Base-by-base conservation (phyloP, 2,113 vertebrate species). In the Gila orcuttii region DNA sequence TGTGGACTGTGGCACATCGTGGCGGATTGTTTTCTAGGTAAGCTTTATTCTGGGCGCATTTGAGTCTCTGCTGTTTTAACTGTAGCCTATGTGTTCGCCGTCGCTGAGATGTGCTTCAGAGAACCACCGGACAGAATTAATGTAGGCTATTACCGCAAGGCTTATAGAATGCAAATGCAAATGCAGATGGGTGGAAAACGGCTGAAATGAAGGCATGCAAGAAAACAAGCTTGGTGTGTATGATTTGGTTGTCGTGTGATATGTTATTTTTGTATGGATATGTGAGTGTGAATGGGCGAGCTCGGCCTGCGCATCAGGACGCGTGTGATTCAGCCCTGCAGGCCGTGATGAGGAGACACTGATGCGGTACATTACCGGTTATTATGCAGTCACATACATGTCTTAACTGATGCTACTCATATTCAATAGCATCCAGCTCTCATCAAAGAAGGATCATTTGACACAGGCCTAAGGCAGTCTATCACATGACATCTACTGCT, bases 11-110 rank as follows among this genome's bases (percentile, higher is more conserved):
- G 33, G 9, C 83, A 19, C 85, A 47, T 66, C 75, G 88, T 83
- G 86, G 80, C 28, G 31, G 89, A 71, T 79, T 84, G 60, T 66
- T 25, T 86, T 88, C 90, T 50, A 69, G 94, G 94, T 95, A 93
- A 94, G 68, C 47, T 12, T 39, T 10, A 60, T 47, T 74, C 71
- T 12, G 36, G 23, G 71, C 23, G 71, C 15, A 2, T 74, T 74
- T 47, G 71, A 47, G 42, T 17, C 71, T 42, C 42, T 25, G 42
- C 39, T 19, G 62, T 59, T 47, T 45, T 50, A 47, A 36, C 42
- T 15, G 71, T 13, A n/a, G n/a, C n/a, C n/a, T n/a, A 1, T 12
- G 71, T 1, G n/a, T n/a, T n/a, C 71, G 39, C 71, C 42, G 71
- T 74, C 71, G 71, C 71, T 28, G 71, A 74, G 71, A 28, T 6